phyloP scores from a whole-genome alignment of 2,797 vertebrate genomes.

The Peromyscus nudipes region DNA sequence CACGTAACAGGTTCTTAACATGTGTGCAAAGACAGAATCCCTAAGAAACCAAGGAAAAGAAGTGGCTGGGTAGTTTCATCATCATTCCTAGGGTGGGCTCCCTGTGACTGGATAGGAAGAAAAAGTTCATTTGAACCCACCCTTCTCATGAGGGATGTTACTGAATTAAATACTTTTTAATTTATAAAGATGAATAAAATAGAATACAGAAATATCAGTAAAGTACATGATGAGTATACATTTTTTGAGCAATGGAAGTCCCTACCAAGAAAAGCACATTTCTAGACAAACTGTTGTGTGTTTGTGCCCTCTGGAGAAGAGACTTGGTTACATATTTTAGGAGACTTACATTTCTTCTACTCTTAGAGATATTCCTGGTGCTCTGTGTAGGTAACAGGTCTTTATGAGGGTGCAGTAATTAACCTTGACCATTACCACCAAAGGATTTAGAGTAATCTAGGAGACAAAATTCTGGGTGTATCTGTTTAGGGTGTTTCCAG shows the following conservation, averaged over 20 bases:
- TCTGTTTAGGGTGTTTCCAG: neutral
- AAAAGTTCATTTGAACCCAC: slow-evolving; percentile 30
- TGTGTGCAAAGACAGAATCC: neutral
- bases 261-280: neutral
- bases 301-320: neutral
- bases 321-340: neutral
- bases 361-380: neutral
- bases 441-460: neutral
- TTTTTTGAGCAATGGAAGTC: neutral
- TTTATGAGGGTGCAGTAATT: neutral
- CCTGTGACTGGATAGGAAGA: neutral
- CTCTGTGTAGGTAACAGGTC: neutral
- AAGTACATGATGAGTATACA: neutral
- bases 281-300: neutral
- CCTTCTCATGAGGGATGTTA: neutral
- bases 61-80: neutral
- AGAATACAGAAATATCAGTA: neutral
- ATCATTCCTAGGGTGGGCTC: neutral
- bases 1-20: neutral
- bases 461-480: neutral
- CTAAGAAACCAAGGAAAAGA: slow-evolving; percentile 12
- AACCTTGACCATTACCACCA: neutral
- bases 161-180: neutral
- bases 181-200: neutral
- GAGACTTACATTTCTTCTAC: neutral